A percentile compares a stretch with the other conserved stretches of the same genome.
Conservation (phyloP, 1,140 invertebrate species). For the Cotesia glomerata region DNA sequence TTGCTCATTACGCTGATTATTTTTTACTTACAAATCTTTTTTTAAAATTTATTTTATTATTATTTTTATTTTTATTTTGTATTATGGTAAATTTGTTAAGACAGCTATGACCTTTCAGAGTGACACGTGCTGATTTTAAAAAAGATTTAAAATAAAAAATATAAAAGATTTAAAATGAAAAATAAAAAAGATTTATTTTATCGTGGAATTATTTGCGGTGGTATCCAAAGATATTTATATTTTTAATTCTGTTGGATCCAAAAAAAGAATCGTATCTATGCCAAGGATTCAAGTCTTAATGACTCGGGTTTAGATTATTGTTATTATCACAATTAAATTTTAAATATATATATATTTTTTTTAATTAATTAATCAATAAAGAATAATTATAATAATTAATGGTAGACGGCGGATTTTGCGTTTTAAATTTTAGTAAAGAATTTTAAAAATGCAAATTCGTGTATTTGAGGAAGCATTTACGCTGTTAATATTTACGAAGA, state of each 20-base stretch:
- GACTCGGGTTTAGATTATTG: neutral
- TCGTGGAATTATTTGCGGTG: too few relatives aligned
- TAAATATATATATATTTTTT: neutral
- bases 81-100: neutral
- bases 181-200: neutral
- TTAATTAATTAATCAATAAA: neutral
- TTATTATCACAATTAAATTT: neutral
- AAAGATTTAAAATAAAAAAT: neutral
- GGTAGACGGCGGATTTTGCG: too few relatives aligned
- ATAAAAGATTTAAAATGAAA: neutral
- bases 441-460: too few relatives aligned
- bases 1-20: neutral
- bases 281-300: conserved; percentile 19
- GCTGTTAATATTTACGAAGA: too few relatives aligned
- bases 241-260: neutral
- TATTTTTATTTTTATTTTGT: neutral
- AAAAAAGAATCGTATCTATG: conserved; percentile 22
- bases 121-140: neutral
- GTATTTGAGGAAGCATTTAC: too few relatives aligned
- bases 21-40: neutral
- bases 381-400: too few relatives aligned
- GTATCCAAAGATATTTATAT: neutral
- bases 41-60: too few relatives aligned
- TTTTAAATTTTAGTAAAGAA: too few relatives aligned
- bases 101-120: neutral